A percentile compares a stretch with the other conserved stretches of the same genome.
These are phyloP conservation scores for Tipula lateralis DNA, from an alignment of 2,888 invertebrate species.

Conservation along the genomic window DNA sequence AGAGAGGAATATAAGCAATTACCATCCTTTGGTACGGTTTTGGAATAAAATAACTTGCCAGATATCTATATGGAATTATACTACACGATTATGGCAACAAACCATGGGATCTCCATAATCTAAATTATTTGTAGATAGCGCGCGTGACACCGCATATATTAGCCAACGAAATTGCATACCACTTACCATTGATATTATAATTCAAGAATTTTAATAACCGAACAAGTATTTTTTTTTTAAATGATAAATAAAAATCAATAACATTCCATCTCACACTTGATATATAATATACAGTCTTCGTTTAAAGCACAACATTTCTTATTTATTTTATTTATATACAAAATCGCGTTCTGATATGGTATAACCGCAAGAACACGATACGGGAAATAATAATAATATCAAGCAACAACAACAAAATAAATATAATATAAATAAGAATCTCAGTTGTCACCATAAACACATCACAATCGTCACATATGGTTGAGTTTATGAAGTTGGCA, in stretches of 20 bases:
- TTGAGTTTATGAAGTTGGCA: constrained; percentile 5
- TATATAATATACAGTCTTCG: neutral
- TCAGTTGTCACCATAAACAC: neutral
- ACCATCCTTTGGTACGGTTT: too few relatives aligned
- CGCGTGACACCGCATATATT: neutral
- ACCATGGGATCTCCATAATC: too few relatives aligned
- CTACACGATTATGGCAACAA: too few relatives aligned
- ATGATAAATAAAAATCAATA: neutral
- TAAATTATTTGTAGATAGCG: too few relatives aligned
- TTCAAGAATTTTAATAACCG: neutral
- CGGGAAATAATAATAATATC: neutral
- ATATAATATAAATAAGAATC: neutral
- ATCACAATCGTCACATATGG: constrained; percentile 1
- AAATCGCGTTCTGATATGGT: neutral
- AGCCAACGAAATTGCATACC: neutral
- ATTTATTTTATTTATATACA: neutral
- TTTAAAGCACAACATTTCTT: neutral
- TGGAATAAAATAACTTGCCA: too few relatives aligned
- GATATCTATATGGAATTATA: too few relatives aligned
- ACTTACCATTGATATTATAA: neutral
- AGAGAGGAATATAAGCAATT: too few relatives aligned
- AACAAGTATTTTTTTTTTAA: neutral
- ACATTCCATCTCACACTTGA: constrained; percentile 7
- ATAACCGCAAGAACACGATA: neutral
- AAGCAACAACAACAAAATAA: neutral